Evolutionary conservation across 2,113 vertebrate species (phyloP).

Genomic region (Lichenostomus cassidix): DNA sequence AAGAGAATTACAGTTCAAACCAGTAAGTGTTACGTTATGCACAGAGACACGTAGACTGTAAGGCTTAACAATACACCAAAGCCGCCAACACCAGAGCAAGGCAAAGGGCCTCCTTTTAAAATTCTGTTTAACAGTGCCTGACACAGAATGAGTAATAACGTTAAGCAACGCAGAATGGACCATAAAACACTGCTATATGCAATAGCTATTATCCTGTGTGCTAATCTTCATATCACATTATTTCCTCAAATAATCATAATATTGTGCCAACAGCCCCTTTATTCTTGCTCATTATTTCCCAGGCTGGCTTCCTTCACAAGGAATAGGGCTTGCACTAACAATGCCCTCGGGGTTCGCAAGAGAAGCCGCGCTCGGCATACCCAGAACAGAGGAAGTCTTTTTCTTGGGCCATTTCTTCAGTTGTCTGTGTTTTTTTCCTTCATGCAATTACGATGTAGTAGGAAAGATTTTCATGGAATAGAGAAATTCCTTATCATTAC

Average conservation of each 20-base stretch:
- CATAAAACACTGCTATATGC: constrained; percentile 57
- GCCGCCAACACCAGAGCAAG: constrained; percentile 19
- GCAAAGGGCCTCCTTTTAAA: constrained; percentile 53
- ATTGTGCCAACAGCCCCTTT: constrained; percentile 51
- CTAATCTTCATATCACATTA: constrained; percentile 62
- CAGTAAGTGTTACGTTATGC: constrained; percentile 53
- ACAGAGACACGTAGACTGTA: constrained; percentile 38
- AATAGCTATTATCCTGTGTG: constrained; percentile 56
- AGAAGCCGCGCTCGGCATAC: neutral
- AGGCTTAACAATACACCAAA: constrained; percentile 52
- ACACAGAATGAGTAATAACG: constrained; percentile 54
- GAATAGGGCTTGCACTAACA: constrained; percentile 32
- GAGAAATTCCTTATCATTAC: neutral
- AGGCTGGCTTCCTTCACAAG: constrained; percentile 21
- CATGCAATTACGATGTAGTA: neutral
- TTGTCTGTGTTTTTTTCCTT: neutral
- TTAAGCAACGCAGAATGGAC: constrained; percentile 57
- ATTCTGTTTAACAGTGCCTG: constrained; percentile 42
- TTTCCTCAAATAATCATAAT: constrained; percentile 68
- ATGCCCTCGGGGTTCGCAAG: constrained; percentile 21
- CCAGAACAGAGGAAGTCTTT: neutral
- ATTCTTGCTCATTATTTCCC: constrained; percentile 33
- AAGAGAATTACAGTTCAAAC: constrained; percentile 62
- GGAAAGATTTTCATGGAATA: neutral
- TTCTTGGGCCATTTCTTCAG: neutral